Percentiles rank a stretch among this genome's conserved stretches.
Conservation (phyloP, 2,797 vertebrate genomes). For the Melopsittacus undulatus region DNA sequence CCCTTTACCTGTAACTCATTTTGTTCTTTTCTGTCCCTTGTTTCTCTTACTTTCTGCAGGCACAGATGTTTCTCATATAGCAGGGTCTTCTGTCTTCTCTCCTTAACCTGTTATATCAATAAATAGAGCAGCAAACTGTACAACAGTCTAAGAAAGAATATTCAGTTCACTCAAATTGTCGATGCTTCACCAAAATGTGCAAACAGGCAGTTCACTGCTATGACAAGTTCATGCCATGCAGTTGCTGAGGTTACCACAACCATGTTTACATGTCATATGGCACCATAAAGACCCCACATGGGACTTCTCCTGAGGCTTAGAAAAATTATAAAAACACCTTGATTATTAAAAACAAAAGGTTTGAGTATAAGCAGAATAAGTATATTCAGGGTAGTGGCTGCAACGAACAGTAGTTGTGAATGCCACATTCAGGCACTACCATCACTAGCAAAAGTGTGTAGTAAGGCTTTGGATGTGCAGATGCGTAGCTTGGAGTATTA, state of each 20-base stretch:
- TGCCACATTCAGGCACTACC: not conserved
- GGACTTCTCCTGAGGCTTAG: not conserved
- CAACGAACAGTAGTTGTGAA: not conserved
- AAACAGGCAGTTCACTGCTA: not conserved
- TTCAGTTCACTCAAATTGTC: not conserved
- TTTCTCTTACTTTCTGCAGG: not conserved
- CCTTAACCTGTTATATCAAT: not conserved
- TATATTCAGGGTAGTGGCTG: not conserved
- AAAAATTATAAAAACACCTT: not conserved
- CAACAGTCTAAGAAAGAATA: not conserved
- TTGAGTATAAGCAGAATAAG: not conserved
- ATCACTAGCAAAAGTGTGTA: too few relatives aligned
- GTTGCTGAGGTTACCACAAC: not conserved
- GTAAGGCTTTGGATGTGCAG: not conserved
- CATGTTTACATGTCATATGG: fast-evolving
- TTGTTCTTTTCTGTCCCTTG: not conserved
- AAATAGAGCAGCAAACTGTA: not conserved
- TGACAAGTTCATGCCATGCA: not conserved
- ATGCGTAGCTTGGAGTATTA: not conserved
- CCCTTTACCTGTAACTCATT: not conserved
- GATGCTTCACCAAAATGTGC: not conserved
- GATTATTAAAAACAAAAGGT: not conserved
- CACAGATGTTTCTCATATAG: not conserved
- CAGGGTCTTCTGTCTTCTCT: not conserved
- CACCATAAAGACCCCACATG: not conserved